These are phyloP conservation scores for Cliona cf. orientalis DNA, from an alignment of 37 sponge, comb jelly and placozoan species.

Conservation along the genomic window DNA sequence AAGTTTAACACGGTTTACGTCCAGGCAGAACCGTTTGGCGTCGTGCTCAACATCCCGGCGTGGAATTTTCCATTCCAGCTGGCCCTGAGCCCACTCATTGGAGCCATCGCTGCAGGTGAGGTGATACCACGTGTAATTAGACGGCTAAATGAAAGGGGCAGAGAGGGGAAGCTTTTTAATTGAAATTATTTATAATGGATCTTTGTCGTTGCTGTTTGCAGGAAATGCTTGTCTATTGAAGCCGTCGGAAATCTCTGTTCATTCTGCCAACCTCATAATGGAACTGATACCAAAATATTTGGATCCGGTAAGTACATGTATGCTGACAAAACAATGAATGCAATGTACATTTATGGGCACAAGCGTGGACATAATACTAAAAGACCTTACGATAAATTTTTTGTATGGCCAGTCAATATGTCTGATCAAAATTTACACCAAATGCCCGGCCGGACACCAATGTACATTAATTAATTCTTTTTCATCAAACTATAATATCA, in stretches of 20 bases:
- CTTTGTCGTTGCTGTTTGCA: no score
- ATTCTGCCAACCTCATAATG: slow-evolving; percentile 52
- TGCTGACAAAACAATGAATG: neutral
- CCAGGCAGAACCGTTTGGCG: slow-evolving; percentile 80
- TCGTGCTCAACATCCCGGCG: slow-evolving; percentile 73
- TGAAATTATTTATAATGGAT: no score
- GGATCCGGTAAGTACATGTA: slow-evolving; percentile 49
- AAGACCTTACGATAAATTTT: neutral
- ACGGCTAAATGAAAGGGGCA: no score
- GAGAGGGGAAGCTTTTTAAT: no score
- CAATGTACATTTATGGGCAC: neutral
- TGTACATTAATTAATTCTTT: no score
- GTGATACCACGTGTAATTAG: no score
- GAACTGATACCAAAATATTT: slow-evolving; percentile 71
- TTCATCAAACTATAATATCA: neutral
- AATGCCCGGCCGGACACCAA: no score
- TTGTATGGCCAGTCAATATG: no score
- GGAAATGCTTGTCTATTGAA: slow-evolving; percentile 83
- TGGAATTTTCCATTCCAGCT: slow-evolving; percentile 95
- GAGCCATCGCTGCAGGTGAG: slow-evolving; percentile 89
- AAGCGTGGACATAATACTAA: neutral
- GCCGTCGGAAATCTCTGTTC: slow-evolving; percentile 72
- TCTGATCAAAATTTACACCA: neutral
- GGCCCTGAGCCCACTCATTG: slow-evolving; percentile 70
- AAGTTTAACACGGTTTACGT: slow-evolving; percentile 57